phyloP scores from a whole-genome alignment of 2,888 invertebrate species.

The Cylindroiulus punctatus region DNA sequence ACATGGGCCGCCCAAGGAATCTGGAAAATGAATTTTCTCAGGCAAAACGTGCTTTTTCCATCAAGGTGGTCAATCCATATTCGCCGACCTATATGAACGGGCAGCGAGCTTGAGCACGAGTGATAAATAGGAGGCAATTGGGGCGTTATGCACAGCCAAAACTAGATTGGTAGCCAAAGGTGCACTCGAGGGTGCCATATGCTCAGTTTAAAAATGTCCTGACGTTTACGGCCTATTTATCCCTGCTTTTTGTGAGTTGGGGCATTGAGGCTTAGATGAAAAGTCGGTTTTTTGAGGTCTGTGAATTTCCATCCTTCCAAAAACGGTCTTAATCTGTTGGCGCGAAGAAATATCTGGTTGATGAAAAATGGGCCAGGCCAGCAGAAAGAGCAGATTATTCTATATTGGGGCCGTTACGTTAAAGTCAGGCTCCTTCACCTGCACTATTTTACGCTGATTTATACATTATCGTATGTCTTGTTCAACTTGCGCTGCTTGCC shows the following conservation, averaged over 20 bases:
- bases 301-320: neutral
- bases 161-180: neutral
- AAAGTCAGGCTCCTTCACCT: neutral
- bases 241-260: neutral
- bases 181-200: neutral
- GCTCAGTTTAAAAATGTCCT: neutral
- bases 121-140: slow-evolving; percentile 18
- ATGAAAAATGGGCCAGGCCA: neutral
- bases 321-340: no score
- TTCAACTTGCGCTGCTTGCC: neutral
- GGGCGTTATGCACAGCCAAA: neutral
- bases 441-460: slow-evolving; percentile 5
- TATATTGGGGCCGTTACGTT: slow-evolving; percentile 18
- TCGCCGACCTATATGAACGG: neutral
- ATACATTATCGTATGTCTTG: neutral
- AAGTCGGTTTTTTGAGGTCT: neutral
- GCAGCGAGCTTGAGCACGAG: neutral
- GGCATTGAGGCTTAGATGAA: neutral
- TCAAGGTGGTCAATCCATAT: neutral
- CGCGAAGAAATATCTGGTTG: no score
- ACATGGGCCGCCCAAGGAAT: neutral
- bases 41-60: slow-evolving; percentile 7
- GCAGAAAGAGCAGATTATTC: slow-evolving; percentile 4
- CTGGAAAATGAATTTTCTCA: neutral
- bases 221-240: neutral